phyloP scores from a whole-genome alignment of 1,140 invertebrate species.

The Aphis craccivora region DNA sequence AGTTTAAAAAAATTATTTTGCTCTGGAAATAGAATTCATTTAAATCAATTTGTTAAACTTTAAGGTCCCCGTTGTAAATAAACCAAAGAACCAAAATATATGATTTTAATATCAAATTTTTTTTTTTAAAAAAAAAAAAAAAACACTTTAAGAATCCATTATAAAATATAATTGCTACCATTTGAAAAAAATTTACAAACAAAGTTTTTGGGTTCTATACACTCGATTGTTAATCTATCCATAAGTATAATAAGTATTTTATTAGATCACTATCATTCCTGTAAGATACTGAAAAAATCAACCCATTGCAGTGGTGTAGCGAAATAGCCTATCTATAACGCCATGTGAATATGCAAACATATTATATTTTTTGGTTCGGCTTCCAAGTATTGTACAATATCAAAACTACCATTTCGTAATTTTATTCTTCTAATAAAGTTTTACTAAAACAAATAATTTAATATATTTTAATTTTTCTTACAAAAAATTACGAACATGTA shows the following conservation, averaged over 20 bases:
- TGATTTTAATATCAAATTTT: too few relatives aligned
- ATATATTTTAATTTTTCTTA: not conserved
- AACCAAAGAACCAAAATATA: too few relatives aligned
- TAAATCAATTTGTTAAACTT: too few relatives aligned
- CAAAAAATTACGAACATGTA: not conserved
- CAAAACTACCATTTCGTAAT: not conserved
- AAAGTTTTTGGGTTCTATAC: not conserved
- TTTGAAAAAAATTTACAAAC: too few relatives aligned
- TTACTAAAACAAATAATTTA: not conserved
- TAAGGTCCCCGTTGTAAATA: too few relatives aligned
- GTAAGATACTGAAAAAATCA: not conserved
- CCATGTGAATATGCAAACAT: not conserved
- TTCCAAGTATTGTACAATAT: not conserved
- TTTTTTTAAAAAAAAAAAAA: too few relatives aligned
- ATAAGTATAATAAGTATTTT: not conserved
- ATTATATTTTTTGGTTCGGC: too few relatives aligned
- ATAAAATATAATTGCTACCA: too few relatives aligned
- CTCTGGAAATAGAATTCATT: too few relatives aligned
- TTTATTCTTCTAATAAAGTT: not conserved
- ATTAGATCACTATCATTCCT: not conserved
- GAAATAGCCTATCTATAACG: slow-evolving; percentile 14
- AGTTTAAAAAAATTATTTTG: too few relatives aligned
- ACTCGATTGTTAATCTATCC: not conserved
- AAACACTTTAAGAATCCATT: too few relatives aligned
- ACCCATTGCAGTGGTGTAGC: not conserved